Evolutionary conservation across 2,113 vertebrate species (phyloP).

Genomic region (Candoia aspera): DNA sequence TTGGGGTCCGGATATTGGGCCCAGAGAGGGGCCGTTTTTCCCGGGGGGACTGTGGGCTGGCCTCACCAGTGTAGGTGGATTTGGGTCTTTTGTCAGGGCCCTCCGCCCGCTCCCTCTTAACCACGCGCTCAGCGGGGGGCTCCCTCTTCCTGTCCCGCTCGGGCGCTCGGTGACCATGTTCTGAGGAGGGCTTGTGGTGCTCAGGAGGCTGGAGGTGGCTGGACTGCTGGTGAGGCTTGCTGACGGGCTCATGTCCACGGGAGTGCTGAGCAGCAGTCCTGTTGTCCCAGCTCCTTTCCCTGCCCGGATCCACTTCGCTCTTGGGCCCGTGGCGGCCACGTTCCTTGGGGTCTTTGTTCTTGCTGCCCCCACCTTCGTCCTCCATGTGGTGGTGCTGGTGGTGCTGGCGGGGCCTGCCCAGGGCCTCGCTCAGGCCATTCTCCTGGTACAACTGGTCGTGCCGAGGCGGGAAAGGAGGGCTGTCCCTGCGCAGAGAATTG

Average conservation of each 20-base stretch:
- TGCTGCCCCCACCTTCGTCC: not conserved
- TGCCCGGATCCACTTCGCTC: conserved; percentile 34
- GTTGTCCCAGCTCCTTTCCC: conserved; percentile 41
- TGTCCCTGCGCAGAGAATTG: conserved; percentile 89
- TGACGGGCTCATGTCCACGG: conserved; percentile 78
- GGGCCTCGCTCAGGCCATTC: conserved; percentile 73
- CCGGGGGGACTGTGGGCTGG: conserved; percentile 80
- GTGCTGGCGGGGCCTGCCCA: conserved; percentile 58
- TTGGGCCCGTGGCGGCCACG: conserved; percentile 15
- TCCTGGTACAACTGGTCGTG: conserved; percentile 69
- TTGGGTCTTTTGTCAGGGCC: conserved; percentile 82
- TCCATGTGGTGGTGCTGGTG: conserved; percentile 8
- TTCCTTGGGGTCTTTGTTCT: conserved; percentile 36
- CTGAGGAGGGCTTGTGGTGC: conserved; percentile 16
- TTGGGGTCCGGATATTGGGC: conserved; percentile 84
- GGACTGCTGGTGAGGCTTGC: not conserved
- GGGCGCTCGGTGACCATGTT: not conserved
- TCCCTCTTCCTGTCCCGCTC: conserved; percentile 50
- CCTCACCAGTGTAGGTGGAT: conserved; percentile 75
- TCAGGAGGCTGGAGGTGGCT: conserved; percentile 24
- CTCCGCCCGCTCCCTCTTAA: conserved; percentile 67
- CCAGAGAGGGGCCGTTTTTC: conserved; percentile 92
- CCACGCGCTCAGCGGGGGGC: conserved; percentile 59
- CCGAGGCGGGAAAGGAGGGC: conserved; percentile 80
- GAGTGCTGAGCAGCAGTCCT: conserved; percentile 74